Percentiles rank a stretch among this genome's conserved stretches.
Conservation (phyloP, 2,113 vertebrate genomes). For the Poicephalus meyeri region DNA sequence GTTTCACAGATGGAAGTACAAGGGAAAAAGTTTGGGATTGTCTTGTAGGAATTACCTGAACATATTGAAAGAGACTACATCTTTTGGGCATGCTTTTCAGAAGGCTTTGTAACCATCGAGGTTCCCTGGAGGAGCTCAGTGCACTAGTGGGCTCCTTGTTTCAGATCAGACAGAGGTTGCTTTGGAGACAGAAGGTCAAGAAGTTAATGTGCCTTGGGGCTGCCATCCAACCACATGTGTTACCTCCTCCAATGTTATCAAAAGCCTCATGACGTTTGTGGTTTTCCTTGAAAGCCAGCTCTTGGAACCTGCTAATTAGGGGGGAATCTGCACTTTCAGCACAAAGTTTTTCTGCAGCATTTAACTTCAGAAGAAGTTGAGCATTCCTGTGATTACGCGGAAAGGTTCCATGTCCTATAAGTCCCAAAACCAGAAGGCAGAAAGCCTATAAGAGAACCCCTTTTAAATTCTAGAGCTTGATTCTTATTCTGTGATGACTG, state of each 20-base stretch:
- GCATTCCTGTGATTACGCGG: background rate
- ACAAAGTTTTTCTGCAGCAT: background rate
- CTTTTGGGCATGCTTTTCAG: background rate
- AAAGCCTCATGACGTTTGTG: background rate
- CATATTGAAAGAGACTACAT: background rate
- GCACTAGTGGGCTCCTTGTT: accelerated
- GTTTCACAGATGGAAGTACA: background rate
- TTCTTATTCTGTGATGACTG: background rate
- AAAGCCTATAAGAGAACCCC: background rate
- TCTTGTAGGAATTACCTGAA: background rate
- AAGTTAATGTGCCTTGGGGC: background rate
- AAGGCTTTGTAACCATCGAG: background rate
- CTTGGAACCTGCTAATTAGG: background rate
- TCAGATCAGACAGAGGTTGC: background rate
- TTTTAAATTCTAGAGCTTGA: background rate
- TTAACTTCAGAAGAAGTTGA: background rate
- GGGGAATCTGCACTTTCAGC: background rate
- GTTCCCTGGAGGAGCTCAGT: background rate
- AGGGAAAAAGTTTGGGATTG: background rate
- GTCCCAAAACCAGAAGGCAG: background rate
- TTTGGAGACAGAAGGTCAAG: background rate
- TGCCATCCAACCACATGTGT: accelerated
- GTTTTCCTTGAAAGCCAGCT: background rate
- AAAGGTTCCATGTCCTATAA: background rate
- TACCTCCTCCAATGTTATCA: accelerated